A percentile compares a stretch with the other conserved stretches of the same genome.
phyloP scores from a whole-genome alignment of 2,888 invertebrate species.

The Ctenicera cuprea region DNA sequence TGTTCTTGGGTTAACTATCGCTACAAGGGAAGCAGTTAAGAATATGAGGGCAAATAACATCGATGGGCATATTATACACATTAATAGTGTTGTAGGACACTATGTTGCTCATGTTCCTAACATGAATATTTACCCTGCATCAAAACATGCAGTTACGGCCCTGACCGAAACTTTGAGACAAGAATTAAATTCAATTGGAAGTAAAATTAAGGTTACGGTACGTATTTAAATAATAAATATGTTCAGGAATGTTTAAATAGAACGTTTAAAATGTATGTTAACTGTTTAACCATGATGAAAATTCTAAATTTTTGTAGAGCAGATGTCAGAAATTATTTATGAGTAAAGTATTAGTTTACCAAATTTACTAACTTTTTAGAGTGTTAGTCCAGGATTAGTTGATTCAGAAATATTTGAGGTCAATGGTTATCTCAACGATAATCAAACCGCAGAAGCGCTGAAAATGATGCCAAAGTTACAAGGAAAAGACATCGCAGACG shows the following conservation, averaged over 20 bases:
- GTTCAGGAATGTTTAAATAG: too few relatives aligned
- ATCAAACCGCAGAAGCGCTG: conserved; percentile 37
- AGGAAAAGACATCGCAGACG: conserved; percentile 66
- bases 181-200: conserved; percentile 62
- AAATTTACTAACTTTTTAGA: conserved; percentile 54
- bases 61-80: conserved; percentile 61
- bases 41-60: conserved; percentile 57
- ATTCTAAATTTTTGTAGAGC: too few relatives aligned
- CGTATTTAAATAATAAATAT: too few relatives aligned
- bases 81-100: conserved; percentile 61
- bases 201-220: conserved; percentile 63
- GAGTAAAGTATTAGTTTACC: too few relatives aligned
- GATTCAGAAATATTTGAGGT: conserved; percentile 56
- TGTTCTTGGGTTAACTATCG: conserved; percentile 59
- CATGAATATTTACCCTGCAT: conserved; percentile 63
- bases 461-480: conserved; percentile 53
- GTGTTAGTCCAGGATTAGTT: conserved; percentile 62
- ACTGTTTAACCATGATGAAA: too few relatives aligned
- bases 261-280: too few relatives aligned
- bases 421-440: conserved; percentile 24
- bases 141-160: conserved; percentile 67
- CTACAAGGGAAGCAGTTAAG: conserved; percentile 60
- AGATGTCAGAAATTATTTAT: too few relatives aligned
- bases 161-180: conserved; percentile 67
- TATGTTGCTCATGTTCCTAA: conserved; percentile 59